Conservation (phyloP, 2,113 vertebrate species). For the Ceratotherium simum region DNA sequence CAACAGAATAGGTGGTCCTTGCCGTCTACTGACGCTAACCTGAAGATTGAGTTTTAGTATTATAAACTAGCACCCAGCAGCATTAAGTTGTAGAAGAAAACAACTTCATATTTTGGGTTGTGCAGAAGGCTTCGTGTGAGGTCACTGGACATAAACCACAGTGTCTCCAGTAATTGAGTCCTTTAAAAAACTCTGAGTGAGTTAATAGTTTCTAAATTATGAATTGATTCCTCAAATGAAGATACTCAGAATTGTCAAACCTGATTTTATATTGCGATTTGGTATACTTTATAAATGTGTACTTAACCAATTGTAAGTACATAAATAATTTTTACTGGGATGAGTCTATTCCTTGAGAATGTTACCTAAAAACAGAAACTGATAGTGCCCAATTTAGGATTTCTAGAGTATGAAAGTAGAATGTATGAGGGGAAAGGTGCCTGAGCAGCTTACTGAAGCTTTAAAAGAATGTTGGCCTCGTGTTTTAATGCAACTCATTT, state of each 20-base stretch:
- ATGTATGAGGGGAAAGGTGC: slow-evolving; percentile 76
- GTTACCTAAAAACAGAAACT: slow-evolving; percentile 55
- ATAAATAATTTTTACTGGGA: slow-evolving; percentile 57
- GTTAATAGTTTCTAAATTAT: slow-evolving; percentile 61
- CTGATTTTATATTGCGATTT: slow-evolving; percentile 66
- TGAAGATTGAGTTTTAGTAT: slow-evolving; percentile 70
- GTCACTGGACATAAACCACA: not conserved
- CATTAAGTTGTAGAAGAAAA: slow-evolving; percentile 56
- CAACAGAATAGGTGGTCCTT: slow-evolving; percentile 60
- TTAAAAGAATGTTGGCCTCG: slow-evolving; percentile 74
- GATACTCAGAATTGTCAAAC: slow-evolving; percentile 58
- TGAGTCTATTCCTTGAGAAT: slow-evolving; percentile 24
- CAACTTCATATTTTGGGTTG: slow-evolving; percentile 34
- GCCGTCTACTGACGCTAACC: slow-evolving; percentile 32
- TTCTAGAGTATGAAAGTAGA: slow-evolving; percentile 66
- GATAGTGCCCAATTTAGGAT: not conserved
- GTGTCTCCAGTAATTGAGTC: slow-evolving; percentile 57
- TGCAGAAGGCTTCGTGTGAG: slow-evolving; percentile 2
- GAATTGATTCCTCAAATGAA: slow-evolving; percentile 54
- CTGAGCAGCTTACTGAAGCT: slow-evolving; percentile 80
- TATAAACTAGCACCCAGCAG: slow-evolving; percentile 51
- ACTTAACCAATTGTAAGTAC: not conserved
- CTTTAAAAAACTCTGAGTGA: slow-evolving; percentile 62
- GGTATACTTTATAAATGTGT: slow-evolving; percentile 67
- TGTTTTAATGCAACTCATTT: slow-evolving; percentile 60